Conservation (phyloP, 2,797 vertebrate genomes). For the Apogon talboti region DNA sequence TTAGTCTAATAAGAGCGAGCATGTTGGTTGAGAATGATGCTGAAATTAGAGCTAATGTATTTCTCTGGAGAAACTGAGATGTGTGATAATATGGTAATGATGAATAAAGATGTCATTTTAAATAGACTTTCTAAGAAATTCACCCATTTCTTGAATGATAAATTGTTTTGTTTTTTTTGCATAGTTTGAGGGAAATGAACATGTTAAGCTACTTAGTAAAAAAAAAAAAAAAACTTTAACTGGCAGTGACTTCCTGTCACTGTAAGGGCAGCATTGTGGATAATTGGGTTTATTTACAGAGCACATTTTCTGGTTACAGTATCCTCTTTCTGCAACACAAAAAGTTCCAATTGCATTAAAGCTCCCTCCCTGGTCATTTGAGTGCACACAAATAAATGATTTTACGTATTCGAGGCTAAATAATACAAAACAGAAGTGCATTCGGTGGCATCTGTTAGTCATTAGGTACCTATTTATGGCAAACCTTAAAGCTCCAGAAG, state of each 20-base stretch:
- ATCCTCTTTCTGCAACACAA: slow-evolving; percentile 26
- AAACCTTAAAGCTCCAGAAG: slow-evolving; percentile 52
- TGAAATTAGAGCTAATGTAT: slow-evolving; percentile 30
- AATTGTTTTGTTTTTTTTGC: neutral
- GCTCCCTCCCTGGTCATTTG: slow-evolving; percentile 35
- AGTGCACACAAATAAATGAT: slow-evolving; percentile 33
- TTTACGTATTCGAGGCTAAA: slow-evolving; percentile 43
- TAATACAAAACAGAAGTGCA: slow-evolving; percentile 53
- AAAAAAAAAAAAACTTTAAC: slow-evolving; percentile 18
- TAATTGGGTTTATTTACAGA: slow-evolving; percentile 51
- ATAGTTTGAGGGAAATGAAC: slow-evolving; percentile 33
- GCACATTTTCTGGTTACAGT: slow-evolving; percentile 32
- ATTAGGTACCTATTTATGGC: slow-evolving; percentile 63
- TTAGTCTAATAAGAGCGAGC: slow-evolving; percentile 16
- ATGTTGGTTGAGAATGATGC: neutral
- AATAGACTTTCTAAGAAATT: slow-evolving; percentile 28
- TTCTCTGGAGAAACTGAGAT: slow-evolving; percentile 25
- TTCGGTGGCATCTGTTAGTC: slow-evolving; percentile 46
- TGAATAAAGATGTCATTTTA: slow-evolving; percentile 30
- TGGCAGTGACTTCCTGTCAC: slow-evolving; percentile 17
- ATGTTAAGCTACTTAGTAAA: slow-evolving; percentile 34
- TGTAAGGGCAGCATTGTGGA: slow-evolving; percentile 27
- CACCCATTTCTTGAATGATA: slow-evolving; percentile 6
- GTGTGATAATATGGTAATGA: slow-evolving; percentile 30
- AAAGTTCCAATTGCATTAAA: slow-evolving; percentile 27